Base-by-base conservation (phyloP, 37 sponge, comb jelly and placozoan genomes). In the Hormiphora californensis region DNA sequence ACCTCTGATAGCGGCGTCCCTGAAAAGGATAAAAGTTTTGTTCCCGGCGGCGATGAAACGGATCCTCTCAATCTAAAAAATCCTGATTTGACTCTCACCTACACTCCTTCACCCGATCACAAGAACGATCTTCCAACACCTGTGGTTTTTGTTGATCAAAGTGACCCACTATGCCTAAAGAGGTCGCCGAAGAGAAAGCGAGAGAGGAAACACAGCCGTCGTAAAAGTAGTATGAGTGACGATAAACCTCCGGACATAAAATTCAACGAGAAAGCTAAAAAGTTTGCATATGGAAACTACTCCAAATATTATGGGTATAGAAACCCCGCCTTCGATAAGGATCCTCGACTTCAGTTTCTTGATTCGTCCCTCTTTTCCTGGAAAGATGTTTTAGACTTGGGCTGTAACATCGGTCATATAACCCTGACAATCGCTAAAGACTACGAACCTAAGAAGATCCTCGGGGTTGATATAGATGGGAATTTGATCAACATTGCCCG, bases 281-380 rank as follows among this genome's bases (percentile, higher is more conserved):
- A 73, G 54, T 96, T 90, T 89, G 39, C 87, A 40, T 92, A 94
- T 88, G 97, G 97, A 0, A 96, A 96, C 86, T 96, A 96, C 55
- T 88, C 90, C 57, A 86, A 89, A 49, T 98, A 98, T 88, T 98
- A 98, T 91, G 96, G 99, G 21, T 98, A 98, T 86, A 86, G 99
- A 23, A 92, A 92, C 85, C 86, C 86, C 30, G 53, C 46, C 53
- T 90, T 90, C 4, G 88, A 86, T 54, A 28, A 40, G 21, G 99
- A 98, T 62, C 86, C 67, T 0, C 65, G 99, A 0, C 54, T 98
- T 1, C 33, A 88, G 4, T 44, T 90, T 19, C 51, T 95, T 41
- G 55, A 88, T 54, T 54, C 49, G 28, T 93, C 93, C 37, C 67
- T 91, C 91, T 95, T 98, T 91, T 57, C 85, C 78, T 94, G 90